phyloP scores from a whole-genome alignment of 2,797 vertebrate genomes.

The Enteromius radiatus region DNA sequence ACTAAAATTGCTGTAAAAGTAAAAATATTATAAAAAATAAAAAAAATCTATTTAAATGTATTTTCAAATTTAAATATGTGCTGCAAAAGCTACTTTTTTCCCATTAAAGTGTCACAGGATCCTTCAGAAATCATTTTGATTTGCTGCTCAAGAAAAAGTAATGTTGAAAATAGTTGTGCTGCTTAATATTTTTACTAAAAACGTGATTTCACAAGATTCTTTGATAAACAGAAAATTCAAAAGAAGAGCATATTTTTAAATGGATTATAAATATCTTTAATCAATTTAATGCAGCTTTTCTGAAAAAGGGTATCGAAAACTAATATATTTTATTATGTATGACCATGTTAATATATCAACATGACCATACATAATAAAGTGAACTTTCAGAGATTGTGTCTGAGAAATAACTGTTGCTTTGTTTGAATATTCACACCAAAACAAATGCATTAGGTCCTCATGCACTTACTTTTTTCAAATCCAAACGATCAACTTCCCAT shows the following conservation, averaged over 20 bases:
- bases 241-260: not conserved
- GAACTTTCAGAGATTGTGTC: not conserved
- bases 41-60: not conserved
- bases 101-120: too few relatives aligned
- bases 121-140: not conserved
- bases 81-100: not conserved
- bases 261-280: not conserved
- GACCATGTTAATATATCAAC: too few relatives aligned
- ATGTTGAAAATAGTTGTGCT: not conserved
- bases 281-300: not conserved
- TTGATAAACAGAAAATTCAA: not conserved
- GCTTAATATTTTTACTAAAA: not conserved
- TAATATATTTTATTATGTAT: too few relatives aligned
- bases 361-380: not conserved
- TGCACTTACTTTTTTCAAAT: slow-evolving; percentile 74
- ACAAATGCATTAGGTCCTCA: not conserved
- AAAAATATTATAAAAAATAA: not conserved
- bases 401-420: not conserved
- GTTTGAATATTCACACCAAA: slow-evolving; percentile 1
- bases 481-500: slow-evolving; percentile 41
- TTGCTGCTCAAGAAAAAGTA: not conserved
- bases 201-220: not conserved
- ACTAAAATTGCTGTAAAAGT: not conserved
- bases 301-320: not conserved
- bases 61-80: not conserved